Percentiles rank a stretch among this genome's conserved stretches.
Conservation (phyloP, 1,140 invertebrate genomes). For the Vanessa tameamea region DNA sequence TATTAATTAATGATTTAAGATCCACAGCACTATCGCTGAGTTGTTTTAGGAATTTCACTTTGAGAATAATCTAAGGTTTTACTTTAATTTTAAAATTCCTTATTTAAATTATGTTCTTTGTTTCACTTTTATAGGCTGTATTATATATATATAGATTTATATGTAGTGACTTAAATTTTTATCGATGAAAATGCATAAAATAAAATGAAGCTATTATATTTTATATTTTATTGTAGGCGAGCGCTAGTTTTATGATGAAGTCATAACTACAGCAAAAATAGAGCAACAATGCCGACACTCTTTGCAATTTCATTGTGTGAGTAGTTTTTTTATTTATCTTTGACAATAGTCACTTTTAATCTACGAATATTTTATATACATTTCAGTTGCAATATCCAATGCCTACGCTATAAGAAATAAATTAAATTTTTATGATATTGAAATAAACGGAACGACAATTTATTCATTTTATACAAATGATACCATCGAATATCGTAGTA, state of each 20-base stretch:
- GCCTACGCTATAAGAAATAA: conserved; percentile 12
- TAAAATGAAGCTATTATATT: conserved; percentile 24
- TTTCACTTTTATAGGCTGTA: background rate
- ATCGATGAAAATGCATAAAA: conserved; percentile 9
- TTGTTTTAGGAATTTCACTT: no score
- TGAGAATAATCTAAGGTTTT: no score
- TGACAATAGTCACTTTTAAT: conserved; percentile 3
- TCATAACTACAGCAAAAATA: conserved; percentile 21
- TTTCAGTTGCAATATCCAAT: conserved; percentile 26
- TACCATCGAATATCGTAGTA: background rate
- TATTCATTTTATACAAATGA: background rate
- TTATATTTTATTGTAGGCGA: conserved; percentile 14
- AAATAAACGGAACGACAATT: conserved; percentile 2
- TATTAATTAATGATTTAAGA: no score
- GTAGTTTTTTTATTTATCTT: conserved; percentile 21
- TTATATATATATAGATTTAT: conserved; percentile 1
- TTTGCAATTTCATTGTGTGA: conserved; percentile 31
- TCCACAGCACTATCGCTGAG: no score
- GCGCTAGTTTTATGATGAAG: conserved; percentile 19
- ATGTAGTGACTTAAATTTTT: background rate
- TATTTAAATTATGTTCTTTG: no score
- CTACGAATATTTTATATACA: background rate
- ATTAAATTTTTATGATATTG: background rate
- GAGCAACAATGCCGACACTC: conserved; percentile 29
- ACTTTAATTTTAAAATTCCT: background rate